Base-by-base conservation (phyloP, 2,888 invertebrate species). In the Hypena proboscidalis region DNA sequence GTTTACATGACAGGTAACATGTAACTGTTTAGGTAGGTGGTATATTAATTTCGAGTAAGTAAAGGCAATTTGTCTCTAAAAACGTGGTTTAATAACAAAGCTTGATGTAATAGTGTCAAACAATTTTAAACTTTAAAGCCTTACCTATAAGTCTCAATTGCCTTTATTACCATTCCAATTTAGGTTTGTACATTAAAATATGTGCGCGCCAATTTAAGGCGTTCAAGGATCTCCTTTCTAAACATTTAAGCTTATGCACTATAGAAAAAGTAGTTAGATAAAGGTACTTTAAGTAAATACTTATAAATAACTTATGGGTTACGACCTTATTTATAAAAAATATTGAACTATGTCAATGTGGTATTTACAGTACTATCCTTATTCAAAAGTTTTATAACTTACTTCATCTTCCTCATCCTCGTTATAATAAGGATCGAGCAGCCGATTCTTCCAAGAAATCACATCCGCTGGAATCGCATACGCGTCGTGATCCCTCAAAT, bases 371-470 rank as follows among this genome's bases (percentile, higher is more conserved):
- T 22, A 22, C 4, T 22, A 22, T 22, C n/a, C 22, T n/a, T 10
- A 26, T 11, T 26, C 11, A 26, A 11, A 10, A 10, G 7, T 8
- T 2, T 20, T 43, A 29, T n/a, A n/a, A 62, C 91, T 82, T 53
- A 91, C 91, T 83, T 90, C 91, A 52, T 92, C 92, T 46, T 92
- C 92, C 50, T 92, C 92, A 35, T 92, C 92, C 36, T 92, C 92
- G 38, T 90, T 91, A 63, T 87, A 90, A 58, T 75, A 91, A 1
- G 90, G 89, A 53, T 91, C 86, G 58, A 85, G 59, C 13, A 93
- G 81, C 32, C 83, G 63, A 51, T 89, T 88, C 78, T 91, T 91
- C 93, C 93, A 93, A 59, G 77, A 83, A 21, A 92, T 82, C 33
- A 92, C 92, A 68, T 92, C 92, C 1, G 88, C 74, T 0, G 91